Evolutionary conservation across 1,140 invertebrate species (phyloP), one percentile per base, ranked within the genome.

Genomic region (Neodiprion pinetum): DNA sequence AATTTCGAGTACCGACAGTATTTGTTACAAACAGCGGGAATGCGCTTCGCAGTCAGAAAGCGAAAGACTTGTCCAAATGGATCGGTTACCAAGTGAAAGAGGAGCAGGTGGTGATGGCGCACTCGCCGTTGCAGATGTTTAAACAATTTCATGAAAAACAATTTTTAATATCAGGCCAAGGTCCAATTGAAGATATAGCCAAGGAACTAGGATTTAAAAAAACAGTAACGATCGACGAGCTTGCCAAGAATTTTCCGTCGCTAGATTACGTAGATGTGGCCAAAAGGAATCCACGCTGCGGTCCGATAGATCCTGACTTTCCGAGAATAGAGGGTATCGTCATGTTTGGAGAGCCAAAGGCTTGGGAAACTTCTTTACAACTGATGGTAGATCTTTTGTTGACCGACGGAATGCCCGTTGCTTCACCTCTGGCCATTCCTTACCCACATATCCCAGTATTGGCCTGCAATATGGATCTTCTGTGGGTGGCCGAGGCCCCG

Each of bases 11-110:
- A 8, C 93, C 93, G 7, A 92, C 93, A 4, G 89, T 93, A 7
- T 94, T 94, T 83, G 92, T 94, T 9, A 94, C 93, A 0, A 94
- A 94, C 83, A 92, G 92, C 70, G 92, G 92, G 17, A 93, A 92
- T 84, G 85, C 88, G 9, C 79, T 92, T 10, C 81, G 90, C 2
- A 88, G 89, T 69, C 89, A 92, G 77, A 93, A 93, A 84, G 93
- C 93, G 0, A 78, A 86, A n/a, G 91, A 92, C 80, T 86, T 94
- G 1, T 88, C 91, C 0, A 87, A 91, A 77, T 93, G 92, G 92
- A 89, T 94, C 50, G 90, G 90, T 65, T 83, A 91, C 23, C 84
- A 92, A 83, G 91, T 93, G n/a, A 75, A 82, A 4, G 89, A 91
- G 78, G 91, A 93, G 4, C 93, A 94, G 82, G 93, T 95, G 4